These are phyloP conservation scores for Ectemnius cavifrons DNA, from an alignment of 2,888 invertebrate genomes.

Conservation along the genomic window DNA sequence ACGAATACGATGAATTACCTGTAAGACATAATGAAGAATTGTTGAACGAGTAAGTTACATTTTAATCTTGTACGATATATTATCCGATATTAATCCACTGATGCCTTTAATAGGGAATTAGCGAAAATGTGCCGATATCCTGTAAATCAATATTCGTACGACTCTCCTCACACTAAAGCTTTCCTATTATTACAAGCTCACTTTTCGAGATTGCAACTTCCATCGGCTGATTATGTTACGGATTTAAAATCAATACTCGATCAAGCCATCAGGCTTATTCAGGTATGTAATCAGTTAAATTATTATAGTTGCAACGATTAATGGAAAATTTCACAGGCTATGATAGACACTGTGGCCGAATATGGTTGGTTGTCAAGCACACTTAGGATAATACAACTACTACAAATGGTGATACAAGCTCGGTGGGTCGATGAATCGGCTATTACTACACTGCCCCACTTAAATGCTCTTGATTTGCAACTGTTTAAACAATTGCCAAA, in stretches of 20 bases:
- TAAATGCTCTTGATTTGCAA: constrained; percentile 83
- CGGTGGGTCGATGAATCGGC: constrained; percentile 90
- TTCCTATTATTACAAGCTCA: constrained; percentile 96
- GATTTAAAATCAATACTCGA: constrained; percentile 98
- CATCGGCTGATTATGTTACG: constrained; percentile 95
- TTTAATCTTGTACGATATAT: not conserved
- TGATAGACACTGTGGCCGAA: constrained; percentile 96
- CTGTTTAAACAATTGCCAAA: constrained; percentile 78
- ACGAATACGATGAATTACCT: constrained; percentile 95
- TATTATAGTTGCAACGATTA: constrained; percentile 8
- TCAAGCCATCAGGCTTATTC: constrained; percentile 95
- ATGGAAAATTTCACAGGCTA: constrained; percentile 83
- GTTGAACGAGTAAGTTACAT: constrained; percentile 86
- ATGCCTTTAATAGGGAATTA: constrained; percentile 84
- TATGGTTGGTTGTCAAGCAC: constrained; percentile 93
- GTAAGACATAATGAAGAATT: constrained; percentile 98
- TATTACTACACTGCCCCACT: constrained; percentile 87
- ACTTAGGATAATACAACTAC: constrained; percentile 86
- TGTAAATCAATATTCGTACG: constrained; percentile 86
- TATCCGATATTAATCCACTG: not conserved
- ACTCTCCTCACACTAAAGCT: constrained; percentile 96
- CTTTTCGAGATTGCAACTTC: constrained; percentile 89
- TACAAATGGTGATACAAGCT: constrained; percentile 96
- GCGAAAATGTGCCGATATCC: constrained; percentile 86
- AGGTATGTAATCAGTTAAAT: constrained; percentile 80